Evolutionary conservation across 2,888 invertebrate species (phyloP).

Genomic region (Scelioninae gen. 1): DNA sequence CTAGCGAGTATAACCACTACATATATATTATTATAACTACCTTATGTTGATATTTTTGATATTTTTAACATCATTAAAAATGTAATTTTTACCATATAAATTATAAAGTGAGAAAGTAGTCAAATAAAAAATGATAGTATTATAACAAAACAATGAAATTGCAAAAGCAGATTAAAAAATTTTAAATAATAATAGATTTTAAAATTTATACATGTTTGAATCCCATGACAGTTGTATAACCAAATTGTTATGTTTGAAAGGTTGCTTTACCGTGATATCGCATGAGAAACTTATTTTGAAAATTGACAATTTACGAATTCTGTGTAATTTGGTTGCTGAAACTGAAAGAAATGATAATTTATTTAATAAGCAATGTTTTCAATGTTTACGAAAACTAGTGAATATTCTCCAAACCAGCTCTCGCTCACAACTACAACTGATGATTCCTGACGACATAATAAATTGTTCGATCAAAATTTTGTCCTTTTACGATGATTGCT

Average conservation of each 20-base stretch:
- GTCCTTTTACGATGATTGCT: constrained; percentile 72
- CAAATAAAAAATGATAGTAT: too few species aligned
- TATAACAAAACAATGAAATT: too few species aligned
- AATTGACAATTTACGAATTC: constrained; percentile 70
- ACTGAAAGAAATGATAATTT: constrained; percentile 21
- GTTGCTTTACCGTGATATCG: constrained; percentile 57
- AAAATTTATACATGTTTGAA: constrained; percentile 37
- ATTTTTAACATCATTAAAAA: too few species aligned
- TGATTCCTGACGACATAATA: constrained; percentile 72
- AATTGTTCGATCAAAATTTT: constrained; percentile 75
- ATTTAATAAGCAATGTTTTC: constrained; percentile 67
- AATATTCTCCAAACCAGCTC: constrained; percentile 72
- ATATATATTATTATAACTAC: too few species aligned
- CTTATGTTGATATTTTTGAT: too few species aligned
- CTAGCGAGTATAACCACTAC: too few species aligned
- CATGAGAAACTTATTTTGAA: constrained; percentile 70
- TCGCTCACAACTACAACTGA: constrained; percentile 70
- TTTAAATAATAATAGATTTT: too few species aligned
- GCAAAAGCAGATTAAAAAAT: too few species aligned
- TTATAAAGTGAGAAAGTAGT: too few species aligned
- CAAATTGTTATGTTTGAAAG: constrained; percentile 60
- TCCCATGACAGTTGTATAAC: constrained; percentile 52
- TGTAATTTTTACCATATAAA: too few species aligned
- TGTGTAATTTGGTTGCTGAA: constrained; percentile 36
- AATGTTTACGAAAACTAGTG: constrained; percentile 69